Percentiles rank a stretch among this genome's conserved stretches.
Conservation (phyloP, 1,140 invertebrate genomes). For the Drosophila novamexicana region DNA sequence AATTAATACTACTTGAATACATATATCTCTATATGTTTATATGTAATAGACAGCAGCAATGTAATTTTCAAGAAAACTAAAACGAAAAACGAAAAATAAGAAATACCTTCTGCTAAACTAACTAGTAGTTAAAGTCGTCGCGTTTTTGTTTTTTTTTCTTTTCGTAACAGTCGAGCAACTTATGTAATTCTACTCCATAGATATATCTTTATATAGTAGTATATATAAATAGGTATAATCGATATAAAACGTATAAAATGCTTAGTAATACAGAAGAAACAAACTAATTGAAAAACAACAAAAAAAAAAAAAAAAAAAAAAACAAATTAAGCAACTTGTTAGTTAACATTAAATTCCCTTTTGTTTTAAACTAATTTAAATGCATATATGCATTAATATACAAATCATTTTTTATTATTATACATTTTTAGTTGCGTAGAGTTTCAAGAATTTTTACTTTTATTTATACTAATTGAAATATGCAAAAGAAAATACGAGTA, state of each 20-base stretch:
- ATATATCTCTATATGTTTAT: slow-evolving; percentile 15
- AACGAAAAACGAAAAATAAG: slow-evolving; percentile 11
- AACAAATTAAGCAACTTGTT: slow-evolving; percentile 16
- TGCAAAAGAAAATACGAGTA: slow-evolving; percentile 16
- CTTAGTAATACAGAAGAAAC: slow-evolving; percentile 21
- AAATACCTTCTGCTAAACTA: slow-evolving; percentile 47
- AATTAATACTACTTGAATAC: slow-evolving; percentile 39
- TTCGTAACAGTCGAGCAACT: slow-evolving; percentile 48
- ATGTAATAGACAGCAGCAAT: background rate
- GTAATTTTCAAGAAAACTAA: slow-evolving; percentile 27
- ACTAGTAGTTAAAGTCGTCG: slow-evolving; percentile 57
- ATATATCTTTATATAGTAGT: slow-evolving; percentile 29
- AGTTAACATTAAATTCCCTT: slow-evolving; percentile 23
- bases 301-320: background rate
- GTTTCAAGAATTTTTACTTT: slow-evolving; percentile 23
- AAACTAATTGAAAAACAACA: slow-evolving; percentile 16
- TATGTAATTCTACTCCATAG: slow-evolving; percentile 47
- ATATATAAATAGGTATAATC: slow-evolving; percentile 29
- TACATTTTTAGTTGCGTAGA: slow-evolving; percentile 46
- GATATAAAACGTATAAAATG: slow-evolving; percentile 43
- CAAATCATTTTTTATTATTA: slow-evolving; percentile 28
- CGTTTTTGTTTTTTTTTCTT: slow-evolving; percentile 62
- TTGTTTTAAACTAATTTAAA: slow-evolving; percentile 45
- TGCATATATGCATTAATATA: slow-evolving; percentile 20
- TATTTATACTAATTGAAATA: slow-evolving; percentile 31